Evolutionary conservation across 2,113 vertebrate genomes (phyloP), one percentile per base, ranked within the genome.

Genomic region (Hippocampus zosterae): DNA sequence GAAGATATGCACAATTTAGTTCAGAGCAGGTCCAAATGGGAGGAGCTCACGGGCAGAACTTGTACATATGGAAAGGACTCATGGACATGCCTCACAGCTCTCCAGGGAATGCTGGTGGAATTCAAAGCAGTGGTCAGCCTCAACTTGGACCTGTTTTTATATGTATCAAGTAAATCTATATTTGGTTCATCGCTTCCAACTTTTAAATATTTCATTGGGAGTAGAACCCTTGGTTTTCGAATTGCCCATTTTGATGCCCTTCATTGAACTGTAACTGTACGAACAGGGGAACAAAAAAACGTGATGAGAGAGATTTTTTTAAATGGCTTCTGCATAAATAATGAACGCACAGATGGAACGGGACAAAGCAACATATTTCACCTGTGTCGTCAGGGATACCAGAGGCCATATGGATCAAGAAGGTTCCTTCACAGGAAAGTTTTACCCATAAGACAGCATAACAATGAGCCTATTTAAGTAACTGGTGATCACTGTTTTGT

Each of bases 311-410:
- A 41, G 59, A 12, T 37, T 37, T 6, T 37, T 37, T 37, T 37
- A 6, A 73, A 73, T 1, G 29, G 68, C 71, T 33, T n/a, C 52
- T 63, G 74, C 65, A 83, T 77, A 68, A 68, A 66, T 42, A 55
- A 63, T 46, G 55, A 56, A n/a, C 29, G 48, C 0, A 12, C 75
- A 77, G 75, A 85, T 82, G 75, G 77, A 72, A 23, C 46, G 59
- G 73, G 71, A 55, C 64, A 23, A 68, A 67, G 71, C 50, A 23
- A 68, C 76, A 73, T 52, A 52, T 59, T 72, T 73, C 65, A 77
- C 82, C 62, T 60, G 65, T 23, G 55, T 77, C 76, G 81, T 60
- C 18, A 21, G 59, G 56, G 76, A 71, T 1, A 29, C 33, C 53
- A 12, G 78, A 64, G 73, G 69, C 69, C 63, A 62, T 10, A 3